A percentile compares a stretch with the other conserved stretches of the same genome.
Conservation (phyloP, 2,888 invertebrate genomes). For the Tiphia femorata region DNA sequence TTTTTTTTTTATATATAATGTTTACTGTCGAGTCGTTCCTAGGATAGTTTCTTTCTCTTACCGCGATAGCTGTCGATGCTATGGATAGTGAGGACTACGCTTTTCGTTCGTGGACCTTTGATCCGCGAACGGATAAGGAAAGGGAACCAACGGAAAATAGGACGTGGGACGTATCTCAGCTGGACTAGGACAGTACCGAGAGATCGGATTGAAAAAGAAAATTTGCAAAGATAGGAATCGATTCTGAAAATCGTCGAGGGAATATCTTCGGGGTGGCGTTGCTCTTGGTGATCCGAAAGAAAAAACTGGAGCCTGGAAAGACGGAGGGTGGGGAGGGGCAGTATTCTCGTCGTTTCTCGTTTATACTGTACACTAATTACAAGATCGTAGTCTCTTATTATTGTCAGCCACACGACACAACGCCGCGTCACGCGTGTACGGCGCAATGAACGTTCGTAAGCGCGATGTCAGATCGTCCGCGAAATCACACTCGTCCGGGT, state of each 20-base stretch:
- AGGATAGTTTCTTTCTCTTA: conserved; percentile 38
- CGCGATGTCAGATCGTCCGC: conserved; percentile 27
- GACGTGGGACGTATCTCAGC: too few species aligned
- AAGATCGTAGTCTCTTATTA: conserved; percentile 59
- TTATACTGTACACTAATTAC: conserved; percentile 68
- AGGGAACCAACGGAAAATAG: background rate
- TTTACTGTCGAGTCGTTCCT: conserved; percentile 45
- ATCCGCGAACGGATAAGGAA: background rate
- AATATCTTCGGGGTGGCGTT: background rate
- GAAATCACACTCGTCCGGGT: conserved; percentile 65
- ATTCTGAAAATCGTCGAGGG: background rate
- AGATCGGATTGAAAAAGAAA: background rate
- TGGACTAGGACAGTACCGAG: background rate
- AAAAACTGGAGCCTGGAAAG: conserved; percentile 6
- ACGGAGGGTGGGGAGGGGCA: conserved; percentile 17
- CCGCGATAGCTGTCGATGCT: conserved; percentile 34
- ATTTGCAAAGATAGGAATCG: too few species aligned
- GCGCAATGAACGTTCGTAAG: conserved; percentile 39
- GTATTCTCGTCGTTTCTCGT: conserved; percentile 33
- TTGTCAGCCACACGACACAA: conserved; percentile 60
- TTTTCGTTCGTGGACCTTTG: conserved; percentile 9
- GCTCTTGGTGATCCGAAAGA: too few species aligned
- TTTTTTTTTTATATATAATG: conserved; percentile 50
- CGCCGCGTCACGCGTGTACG: conserved; percentile 23
- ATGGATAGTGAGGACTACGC: conserved; percentile 37